Evolutionary conservation across 2,113 vertebrate genomes (phyloP), one percentile per base, ranked within the genome.

Genomic region (Embiotoca jacksoni): DNA sequence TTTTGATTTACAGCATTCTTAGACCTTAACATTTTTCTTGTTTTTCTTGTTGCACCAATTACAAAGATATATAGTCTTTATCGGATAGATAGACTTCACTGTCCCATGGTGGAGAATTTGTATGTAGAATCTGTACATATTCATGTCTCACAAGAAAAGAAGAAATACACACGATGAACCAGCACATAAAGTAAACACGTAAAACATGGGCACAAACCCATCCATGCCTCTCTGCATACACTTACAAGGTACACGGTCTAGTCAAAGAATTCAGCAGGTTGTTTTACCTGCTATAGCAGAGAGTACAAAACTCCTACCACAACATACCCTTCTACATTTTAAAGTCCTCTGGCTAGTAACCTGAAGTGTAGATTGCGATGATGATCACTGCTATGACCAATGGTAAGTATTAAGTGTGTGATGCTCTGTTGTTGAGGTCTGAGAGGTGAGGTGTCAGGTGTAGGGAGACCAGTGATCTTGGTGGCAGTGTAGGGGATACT

Each of bases 371-470:
- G 35, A 36, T 11, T 35, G 33, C 52, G 47, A 57, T 31, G 57
- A 3, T n/a, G 49, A 50, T 23, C 23, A 5, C 44, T 53, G 57
- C 32, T 15, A 41, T 32, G 70, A 60, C 23, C 36, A 53, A 72
- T 16, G 8, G 36, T 32, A 44, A 57, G 44, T 16, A 31, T 13
- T 63, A 37, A 36, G 50, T 15, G n/a, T 39, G 31, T 44, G 30
- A n/a, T 7, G 15, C 58, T 52, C 37, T 54, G 30, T 15, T 74
- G 59, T 33, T 46, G 31, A 70, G 67, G 41, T 57, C 13, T 32
- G 37, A 50, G 68, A 72, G 57, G 47, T 72, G 69, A 61, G 47
- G 47, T 72, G 47, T 47, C 32, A 63, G 31, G 71, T 55, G 50
- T 46, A 35, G 55, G 36, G 39, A 74, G 71, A 56, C 70, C 47